Evolutionary conservation across 2,113 vertebrate species (phyloP), one percentile per base, ranked within the genome.

Genomic region (Carassius auratus): DNA sequence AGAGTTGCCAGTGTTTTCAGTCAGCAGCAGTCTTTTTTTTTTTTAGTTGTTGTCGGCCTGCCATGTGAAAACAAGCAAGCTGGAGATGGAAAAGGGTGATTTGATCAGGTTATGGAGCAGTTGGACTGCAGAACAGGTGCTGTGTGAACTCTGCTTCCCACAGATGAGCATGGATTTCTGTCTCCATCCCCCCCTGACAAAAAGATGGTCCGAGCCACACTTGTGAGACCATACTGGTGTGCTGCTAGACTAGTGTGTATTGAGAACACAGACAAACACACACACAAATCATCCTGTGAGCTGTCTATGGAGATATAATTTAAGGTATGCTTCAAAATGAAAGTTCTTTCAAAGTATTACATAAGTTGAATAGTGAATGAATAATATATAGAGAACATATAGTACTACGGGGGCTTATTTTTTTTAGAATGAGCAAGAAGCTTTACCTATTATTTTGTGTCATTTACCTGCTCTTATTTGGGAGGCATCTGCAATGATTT

Each of bases 101-200:
- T 71, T 69, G 66, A 74, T 66, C 42, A 81, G 83, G 76, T 86
- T 50, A n/a, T 73, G 75, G 79, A 86, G 76, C 71, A 81, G 85
- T 61, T 84, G 68, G 45, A 83, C 52, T 57, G 33, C 17, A 1
- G 80, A 86, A 61, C 48, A 84, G 85, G 23, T 84, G 55, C 76
- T 76, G 59, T 64, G 42, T 77, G 82, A 81, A 69, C 76, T 84
- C 68, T 79, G 19, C 52, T 19, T 88, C 13, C 26, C 10, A 80
- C 4, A 55, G 62, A 45, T 66, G 10, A 36, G 55, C 8, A 68
- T 4, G 10, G 10, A 75, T 62, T 0, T 42, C 19, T 79, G 52
- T 59, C 30, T 78, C 8, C 6, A 21, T 42, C 21, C 61, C 42
- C 33, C 6, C 19, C 76, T 61, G 55, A 79, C 55, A 23, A 79